phyloP scores from a whole-genome alignment of 2,888 invertebrate genomes.

The Melieria crassipennis region DNA sequence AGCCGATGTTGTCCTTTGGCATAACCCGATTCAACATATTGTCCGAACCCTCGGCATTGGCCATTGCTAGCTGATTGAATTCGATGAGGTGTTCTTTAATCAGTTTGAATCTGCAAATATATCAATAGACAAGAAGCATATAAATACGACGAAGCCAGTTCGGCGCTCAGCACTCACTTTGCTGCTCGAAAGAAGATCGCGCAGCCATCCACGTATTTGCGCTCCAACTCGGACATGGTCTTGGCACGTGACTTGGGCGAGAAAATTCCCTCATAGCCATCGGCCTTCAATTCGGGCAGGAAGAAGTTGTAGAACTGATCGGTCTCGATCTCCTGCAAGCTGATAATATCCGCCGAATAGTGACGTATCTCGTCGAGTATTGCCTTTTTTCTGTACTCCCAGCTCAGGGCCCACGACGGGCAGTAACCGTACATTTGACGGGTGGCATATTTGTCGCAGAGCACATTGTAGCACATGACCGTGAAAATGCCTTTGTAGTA shows the following conservation, averaged over 20 bases:
- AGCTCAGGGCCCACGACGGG: conserved; percentile 97
- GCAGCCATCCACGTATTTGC: conserved; percentile 98
- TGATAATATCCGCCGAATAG: conserved; percentile 97
- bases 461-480: conserved; percentile 99
- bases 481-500: conserved; percentile 84
- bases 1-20: conserved; percentile 99
- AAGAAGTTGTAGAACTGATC: conserved; percentile 99
- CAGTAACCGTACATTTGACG: conserved; percentile 99
- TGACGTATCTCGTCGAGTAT: conserved; percentile 96
- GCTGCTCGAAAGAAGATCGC: conserved; percentile 96
- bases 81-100: conserved; percentile 97
- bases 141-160: neutral
- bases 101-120: conserved; percentile 80
- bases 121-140: neutral
- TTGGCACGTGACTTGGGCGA: conserved; percentile 98
- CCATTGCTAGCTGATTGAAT: conserved; percentile 98
- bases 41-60: conserved; percentile 96
- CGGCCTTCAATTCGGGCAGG: conserved; percentile 89
- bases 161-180: conserved; percentile 73
- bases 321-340: conserved; percentile 96
- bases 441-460: conserved; percentile 99
- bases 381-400: conserved; percentile 97
- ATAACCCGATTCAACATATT: conserved; percentile 98
- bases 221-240: conserved; percentile 96
- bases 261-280: conserved; percentile 95